Conservation (phyloP, 2,888 invertebrate species). For the Serripes groenlandicus region DNA sequence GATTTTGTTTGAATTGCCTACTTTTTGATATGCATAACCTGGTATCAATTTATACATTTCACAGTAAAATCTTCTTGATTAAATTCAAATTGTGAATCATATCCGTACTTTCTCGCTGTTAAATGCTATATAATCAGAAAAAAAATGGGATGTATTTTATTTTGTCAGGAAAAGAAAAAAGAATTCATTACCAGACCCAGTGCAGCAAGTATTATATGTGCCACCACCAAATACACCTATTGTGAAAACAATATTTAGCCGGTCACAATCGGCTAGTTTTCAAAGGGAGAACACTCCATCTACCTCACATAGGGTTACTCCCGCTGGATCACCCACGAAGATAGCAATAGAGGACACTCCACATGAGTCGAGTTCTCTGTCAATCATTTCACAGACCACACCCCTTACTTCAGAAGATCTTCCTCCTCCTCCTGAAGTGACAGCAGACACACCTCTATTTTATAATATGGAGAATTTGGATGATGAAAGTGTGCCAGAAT, state of each 20-base stretch:
- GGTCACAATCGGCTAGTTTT: neutral
- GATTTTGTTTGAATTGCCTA: no score
- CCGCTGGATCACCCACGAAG: slow-evolving; percentile 23
- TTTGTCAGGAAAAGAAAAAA: slow-evolving; percentile 16
- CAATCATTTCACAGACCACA: neutral
- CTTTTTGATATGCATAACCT: no score
- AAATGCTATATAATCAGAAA: no score
- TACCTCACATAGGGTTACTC: slow-evolving; percentile 31
- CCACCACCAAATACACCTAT: slow-evolving; percentile 2
- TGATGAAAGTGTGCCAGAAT: slow-evolving; percentile 1
- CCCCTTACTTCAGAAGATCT: neutral
- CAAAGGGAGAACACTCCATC: slow-evolving; percentile 32
- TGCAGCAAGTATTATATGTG: slow-evolving; percentile 10
- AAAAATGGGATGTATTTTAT: no score
- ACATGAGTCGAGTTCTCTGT: neutral
- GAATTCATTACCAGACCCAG: neutral
- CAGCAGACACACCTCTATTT: slow-evolving; percentile 14
- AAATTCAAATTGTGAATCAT: no score
- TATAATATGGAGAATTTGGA: slow-evolving; percentile 12
- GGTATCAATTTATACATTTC: no score
- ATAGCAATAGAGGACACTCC: neutral
- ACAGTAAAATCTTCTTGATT: no score
- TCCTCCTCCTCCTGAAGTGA: neutral
- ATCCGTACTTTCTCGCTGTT: no score
- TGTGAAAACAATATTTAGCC: neutral